Evolutionary conservation across 2,797 vertebrate genomes (phyloP).

Genomic region (Enteromius fasciolatus): DNA sequence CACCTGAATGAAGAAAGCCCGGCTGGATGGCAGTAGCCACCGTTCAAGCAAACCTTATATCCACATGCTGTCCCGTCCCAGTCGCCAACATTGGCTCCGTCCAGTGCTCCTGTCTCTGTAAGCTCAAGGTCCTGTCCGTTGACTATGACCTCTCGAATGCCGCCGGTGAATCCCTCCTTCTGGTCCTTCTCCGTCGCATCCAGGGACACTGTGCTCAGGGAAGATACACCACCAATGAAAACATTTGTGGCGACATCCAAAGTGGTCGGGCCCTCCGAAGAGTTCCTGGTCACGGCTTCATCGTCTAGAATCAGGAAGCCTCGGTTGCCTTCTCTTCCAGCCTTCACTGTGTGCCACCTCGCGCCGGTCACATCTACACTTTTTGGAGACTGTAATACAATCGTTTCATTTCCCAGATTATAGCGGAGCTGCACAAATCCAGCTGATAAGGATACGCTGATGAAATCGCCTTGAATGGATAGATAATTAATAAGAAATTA

Average conservation of each 20-base stretch:
- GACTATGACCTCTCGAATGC: conserved; percentile 78
- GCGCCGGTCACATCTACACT: conserved; percentile 68
- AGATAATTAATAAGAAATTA: background rate
- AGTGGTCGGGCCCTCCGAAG: conserved; percentile 74
- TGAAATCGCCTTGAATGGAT: conserved; percentile 82
- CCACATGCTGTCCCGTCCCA: conserved; percentile 86
- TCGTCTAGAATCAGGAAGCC: conserved; percentile 82
- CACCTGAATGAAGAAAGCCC: conserved; percentile 74
- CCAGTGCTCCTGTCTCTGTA: conserved; percentile 75
- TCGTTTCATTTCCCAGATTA: conserved; percentile 81
- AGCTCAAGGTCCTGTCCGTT: conserved; percentile 82
- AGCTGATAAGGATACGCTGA: conserved; percentile 82
- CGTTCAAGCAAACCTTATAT: conserved; percentile 81
- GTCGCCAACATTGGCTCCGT: conserved; percentile 83
- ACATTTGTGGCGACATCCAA: conserved; percentile 80
- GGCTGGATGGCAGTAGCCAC: conserved; percentile 73
- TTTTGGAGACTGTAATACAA: conserved; percentile 73
- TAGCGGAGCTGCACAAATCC: conserved; percentile 83
- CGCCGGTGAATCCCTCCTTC: conserved; percentile 80
- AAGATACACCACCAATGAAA: conserved; percentile 83
- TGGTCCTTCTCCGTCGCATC: conserved; percentile 78
- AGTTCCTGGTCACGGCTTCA: conserved; percentile 66
- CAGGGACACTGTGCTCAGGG: conserved; percentile 74
- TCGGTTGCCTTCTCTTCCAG: conserved; percentile 77
- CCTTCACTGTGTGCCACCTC: conserved; percentile 80